These are phyloP conservation scores for Alces alces DNA, from an alignment of 2,113 vertebrate genomes.

Conservation along the genomic window DNA sequence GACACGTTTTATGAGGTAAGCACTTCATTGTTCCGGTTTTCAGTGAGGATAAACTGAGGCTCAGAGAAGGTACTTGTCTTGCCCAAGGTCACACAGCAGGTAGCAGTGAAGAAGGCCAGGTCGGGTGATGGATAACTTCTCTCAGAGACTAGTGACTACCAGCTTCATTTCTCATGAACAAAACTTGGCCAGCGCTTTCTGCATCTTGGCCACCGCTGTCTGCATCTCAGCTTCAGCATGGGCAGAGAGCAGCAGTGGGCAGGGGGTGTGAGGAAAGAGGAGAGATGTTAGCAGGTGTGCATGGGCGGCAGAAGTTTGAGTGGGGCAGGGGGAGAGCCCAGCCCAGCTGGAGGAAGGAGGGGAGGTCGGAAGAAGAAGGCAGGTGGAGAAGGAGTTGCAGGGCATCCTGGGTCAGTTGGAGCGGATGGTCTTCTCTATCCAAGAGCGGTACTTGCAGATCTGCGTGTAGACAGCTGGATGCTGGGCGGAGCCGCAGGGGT, in stretches of 20 bases:
- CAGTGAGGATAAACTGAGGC: not conserved
- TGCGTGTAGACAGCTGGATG: slow-evolving; percentile 63
- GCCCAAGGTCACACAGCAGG: not conserved
- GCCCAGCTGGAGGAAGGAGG: not conserved
- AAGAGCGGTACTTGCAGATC: slow-evolving; percentile 59
- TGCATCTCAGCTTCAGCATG: fast-evolving
- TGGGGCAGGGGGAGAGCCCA: not conserved
- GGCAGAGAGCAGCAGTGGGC: not conserved
- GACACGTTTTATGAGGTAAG: not conserved
- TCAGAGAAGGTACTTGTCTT: not conserved
- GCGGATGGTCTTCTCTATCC: slow-evolving; percentile 60
- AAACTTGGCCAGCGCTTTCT: not conserved
- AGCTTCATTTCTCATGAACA: not conserved
- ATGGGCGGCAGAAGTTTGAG: fast-evolving
- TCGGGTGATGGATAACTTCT: not conserved
- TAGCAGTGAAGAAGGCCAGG: not conserved
- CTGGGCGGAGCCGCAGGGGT: slow-evolving; percentile 59
- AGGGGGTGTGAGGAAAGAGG: not conserved
- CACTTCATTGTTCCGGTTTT: not conserved
- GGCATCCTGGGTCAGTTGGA: slow-evolving; percentile 1
- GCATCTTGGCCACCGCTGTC: not conserved
- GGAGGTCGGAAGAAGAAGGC: not conserved
- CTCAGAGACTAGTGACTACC: not conserved
- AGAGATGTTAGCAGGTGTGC: not conserved
- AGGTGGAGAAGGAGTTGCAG: not conserved